Evolutionary conservation across 2,888 invertebrate species (phyloP).

Genomic region (Acrobasis consociella): DNA sequence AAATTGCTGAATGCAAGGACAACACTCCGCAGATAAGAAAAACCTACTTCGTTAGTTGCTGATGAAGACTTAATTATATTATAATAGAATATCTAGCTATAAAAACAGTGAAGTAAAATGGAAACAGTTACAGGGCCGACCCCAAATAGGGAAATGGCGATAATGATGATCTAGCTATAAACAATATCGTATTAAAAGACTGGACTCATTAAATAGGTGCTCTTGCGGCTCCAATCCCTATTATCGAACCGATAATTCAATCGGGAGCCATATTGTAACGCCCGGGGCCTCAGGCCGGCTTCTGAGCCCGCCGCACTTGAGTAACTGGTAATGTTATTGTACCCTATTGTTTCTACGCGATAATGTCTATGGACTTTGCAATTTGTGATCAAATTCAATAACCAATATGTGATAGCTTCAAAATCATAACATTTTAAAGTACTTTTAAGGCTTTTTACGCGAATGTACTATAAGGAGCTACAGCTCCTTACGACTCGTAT

Average conservation of each 20-base stretch:
- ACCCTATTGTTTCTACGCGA: not conserved
- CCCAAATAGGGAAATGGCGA: too few relatives aligned
- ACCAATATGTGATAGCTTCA: constrained; percentile 45
- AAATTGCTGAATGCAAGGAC: too few relatives aligned
- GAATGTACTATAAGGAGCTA: too few relatives aligned
- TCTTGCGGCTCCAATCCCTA: constrained; percentile 56
- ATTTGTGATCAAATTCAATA: constrained; percentile 27
- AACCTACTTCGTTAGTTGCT: too few relatives aligned
- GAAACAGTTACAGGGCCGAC: too few relatives aligned
- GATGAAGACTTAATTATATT: too few relatives aligned
- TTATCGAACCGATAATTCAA: constrained; percentile 77
- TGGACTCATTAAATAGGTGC: constrained; percentile 33
- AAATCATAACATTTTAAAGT: constrained; percentile 41
- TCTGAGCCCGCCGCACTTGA: constrained; percentile 40
- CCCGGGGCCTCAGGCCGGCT: constrained; percentile 48
- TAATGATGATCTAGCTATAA: too few relatives aligned
- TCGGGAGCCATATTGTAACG: constrained; percentile 64
- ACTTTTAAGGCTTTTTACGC: too few relatives aligned
- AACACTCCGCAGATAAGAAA: too few relatives aligned
- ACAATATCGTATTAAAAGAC: too few relatives aligned
- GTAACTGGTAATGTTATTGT: constrained; percentile 2
- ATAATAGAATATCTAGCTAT: too few relatives aligned
- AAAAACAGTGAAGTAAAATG: too few relatives aligned
- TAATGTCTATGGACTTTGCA: not conserved
- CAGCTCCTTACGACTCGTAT: constrained; percentile 24